A percentile compares a stretch with the other conserved stretches of the same genome.
Evolutionary conservation across 2,113 vertebrate genomes (phyloP).

Genomic region (Candoia aspera): DNA sequence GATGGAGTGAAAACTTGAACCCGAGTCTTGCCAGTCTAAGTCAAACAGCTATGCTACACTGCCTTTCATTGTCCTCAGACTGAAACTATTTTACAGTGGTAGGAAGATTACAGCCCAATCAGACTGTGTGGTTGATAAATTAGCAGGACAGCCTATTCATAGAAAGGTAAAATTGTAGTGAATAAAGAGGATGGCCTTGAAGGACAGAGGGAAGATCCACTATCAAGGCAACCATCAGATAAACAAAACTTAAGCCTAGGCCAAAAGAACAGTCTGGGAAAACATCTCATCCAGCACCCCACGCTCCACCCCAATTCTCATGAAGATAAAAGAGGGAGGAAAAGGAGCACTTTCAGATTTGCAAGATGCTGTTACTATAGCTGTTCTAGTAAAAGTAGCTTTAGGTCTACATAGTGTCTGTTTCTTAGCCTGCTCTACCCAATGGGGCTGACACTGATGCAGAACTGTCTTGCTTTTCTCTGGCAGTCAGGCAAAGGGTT

Average conservation of each 20-base stretch:
- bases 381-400: not conserved
- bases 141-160: not conserved
- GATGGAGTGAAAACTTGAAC: not conserved
- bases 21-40: not conserved
- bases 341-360: not conserved
- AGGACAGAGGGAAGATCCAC: not conserved
- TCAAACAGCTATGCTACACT: not conserved
- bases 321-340: not conserved
- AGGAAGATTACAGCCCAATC: not conserved
- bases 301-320: not conserved
- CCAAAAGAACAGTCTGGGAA: not conserved
- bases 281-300: not conserved
- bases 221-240: not conserved
- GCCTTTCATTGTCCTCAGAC: not conserved
- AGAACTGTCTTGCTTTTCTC: not conserved
- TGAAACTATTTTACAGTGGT: not conserved
- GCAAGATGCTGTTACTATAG: not conserved
- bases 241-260: not conserved
- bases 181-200: not conserved
- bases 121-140: not conserved
- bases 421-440: not conserved
- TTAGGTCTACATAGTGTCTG: not conserved
- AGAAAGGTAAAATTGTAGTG: not conserved
- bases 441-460: not conserved
- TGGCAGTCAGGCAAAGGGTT: not conserved